Conservation (phyloP, 2,888 invertebrate species). For the Dolomedes plantarius region DNA sequence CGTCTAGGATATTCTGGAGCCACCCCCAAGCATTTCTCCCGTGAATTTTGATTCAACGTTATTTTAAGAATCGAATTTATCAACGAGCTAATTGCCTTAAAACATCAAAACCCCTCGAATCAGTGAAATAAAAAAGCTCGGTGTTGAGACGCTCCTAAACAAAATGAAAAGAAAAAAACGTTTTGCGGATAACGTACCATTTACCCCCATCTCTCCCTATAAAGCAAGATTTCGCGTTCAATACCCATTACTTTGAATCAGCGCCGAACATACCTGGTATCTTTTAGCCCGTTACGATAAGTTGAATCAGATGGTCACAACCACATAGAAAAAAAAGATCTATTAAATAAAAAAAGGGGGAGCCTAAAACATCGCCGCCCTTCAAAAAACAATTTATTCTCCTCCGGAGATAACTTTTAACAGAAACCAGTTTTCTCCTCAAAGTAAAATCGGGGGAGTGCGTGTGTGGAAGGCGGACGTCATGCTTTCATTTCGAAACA, state of each 20-base stretch:
- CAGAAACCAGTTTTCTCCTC: slow-evolving; percentile 30
- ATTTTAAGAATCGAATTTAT: too few species aligned
- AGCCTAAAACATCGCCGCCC: neutral
- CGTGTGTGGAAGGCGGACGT: neutral
- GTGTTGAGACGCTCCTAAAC: too few species aligned
- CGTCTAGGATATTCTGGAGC: too few species aligned
- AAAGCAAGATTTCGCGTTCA: too few species aligned
- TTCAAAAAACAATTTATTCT: slow-evolving; percentile 43
- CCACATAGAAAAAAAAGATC: neutral
- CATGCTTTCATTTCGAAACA: slow-evolving; percentile 52
- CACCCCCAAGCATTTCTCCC: too few species aligned
- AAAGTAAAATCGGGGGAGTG: neutral
- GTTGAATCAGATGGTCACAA: neutral
- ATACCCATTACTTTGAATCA: neutral
- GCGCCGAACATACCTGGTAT: neutral
- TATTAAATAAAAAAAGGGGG: neutral
- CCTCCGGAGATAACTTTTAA: slow-evolving; percentile 8
- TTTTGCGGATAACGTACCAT: too few species aligned
- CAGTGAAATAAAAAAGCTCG: too few species aligned
- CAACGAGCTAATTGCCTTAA: too few species aligned
- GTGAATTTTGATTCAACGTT: too few species aligned
- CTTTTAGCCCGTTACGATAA: neutral
- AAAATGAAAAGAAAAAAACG: too few species aligned
- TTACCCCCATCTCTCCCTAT: too few species aligned
- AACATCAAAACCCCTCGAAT: too few species aligned